These are phyloP conservation scores for Scolopax mira DNA, from an alignment of 2,113 vertebrate species.

Conservation along the genomic window DNA sequence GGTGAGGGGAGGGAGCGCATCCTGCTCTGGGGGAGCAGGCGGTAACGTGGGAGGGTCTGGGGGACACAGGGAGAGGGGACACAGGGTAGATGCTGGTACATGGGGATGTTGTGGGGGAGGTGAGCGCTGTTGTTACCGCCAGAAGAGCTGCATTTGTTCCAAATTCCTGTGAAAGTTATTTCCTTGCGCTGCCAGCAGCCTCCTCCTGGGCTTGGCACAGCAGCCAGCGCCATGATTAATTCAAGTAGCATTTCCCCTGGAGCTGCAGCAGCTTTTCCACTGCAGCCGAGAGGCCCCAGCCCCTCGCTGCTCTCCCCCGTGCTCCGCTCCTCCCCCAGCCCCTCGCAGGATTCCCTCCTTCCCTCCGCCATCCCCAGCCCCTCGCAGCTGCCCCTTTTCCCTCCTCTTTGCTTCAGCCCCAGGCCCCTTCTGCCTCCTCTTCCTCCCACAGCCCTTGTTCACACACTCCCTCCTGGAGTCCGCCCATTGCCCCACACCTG, in stretches of 20 bases:
- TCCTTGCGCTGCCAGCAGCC: conserved; percentile 67
- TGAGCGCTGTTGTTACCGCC: conserved; percentile 49
- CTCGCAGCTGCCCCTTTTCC: conserved; percentile 18
- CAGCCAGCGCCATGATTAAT: conserved; percentile 71
- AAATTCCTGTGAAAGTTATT: conserved; percentile 73
- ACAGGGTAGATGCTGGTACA: background rate
- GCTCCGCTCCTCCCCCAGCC: conserved; percentile 28
- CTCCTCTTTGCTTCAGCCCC: background rate
- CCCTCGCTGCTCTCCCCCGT: conserved; percentile 34
- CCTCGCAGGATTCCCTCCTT: conserved; percentile 4
- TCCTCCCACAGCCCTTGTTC: background rate
- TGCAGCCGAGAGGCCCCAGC: conserved; percentile 67
- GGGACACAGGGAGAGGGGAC: background rate
- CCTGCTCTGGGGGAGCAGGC: background rate
- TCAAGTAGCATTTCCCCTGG: conserved; percentile 71
- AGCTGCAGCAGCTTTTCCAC: conserved; percentile 71
- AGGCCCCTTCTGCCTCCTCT: background rate
- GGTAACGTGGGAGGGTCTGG: background rate
- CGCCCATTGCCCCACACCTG: background rate
- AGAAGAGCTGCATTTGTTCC: conserved; percentile 66
- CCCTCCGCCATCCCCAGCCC: background rate
- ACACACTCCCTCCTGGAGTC: background rate
- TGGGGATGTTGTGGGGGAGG: conserved; percentile 48
- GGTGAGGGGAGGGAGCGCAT: background rate
- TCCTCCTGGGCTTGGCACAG: conserved; percentile 72